A percentile compares a stretch with the other conserved stretches of the same genome.
These are phyloP conservation scores for Chaitophorus viminalis DNA, from an alignment of 2,888 invertebrate species.

Conservation along the genomic window DNA sequence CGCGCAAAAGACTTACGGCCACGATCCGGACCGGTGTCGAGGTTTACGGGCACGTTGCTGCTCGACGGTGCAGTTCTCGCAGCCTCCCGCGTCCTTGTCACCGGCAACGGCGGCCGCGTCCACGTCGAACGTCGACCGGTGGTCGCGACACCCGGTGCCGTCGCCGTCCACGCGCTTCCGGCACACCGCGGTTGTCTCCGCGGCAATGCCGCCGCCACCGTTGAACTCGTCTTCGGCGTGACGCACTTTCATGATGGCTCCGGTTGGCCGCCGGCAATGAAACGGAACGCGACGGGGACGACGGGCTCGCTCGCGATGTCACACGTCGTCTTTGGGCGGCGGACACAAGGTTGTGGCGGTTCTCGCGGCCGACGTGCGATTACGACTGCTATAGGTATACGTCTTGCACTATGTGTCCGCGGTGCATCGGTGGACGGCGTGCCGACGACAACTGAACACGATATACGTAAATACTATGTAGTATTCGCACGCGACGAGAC, in stretches of 20 bases:
- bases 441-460: slow-evolving; percentile 28
- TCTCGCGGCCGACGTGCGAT: no score
- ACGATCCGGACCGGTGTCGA: slow-evolving; percentile 62
- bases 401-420: neutral
- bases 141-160: neutral
- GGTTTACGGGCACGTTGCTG: slow-evolving; percentile 52
- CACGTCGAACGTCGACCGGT: neutral
- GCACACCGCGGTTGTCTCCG: slow-evolving; percentile 35
- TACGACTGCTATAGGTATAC: no score
- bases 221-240: slow-evolving; percentile 42
- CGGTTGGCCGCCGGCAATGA: neutral
- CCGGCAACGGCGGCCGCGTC: neutral
- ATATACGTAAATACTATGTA: neutral
- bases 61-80: slow-evolving; percentile 18
- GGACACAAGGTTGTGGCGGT: no score
- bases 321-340: no score
- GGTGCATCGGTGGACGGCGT: neutral
- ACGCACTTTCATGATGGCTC: slow-evolving; percentile 46
- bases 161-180: neutral
- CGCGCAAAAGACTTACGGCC: slow-evolving; percentile 76
- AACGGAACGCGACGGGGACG: no score
- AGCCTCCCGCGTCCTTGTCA: neutral
- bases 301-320: no score
- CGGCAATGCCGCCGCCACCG: slow-evolving; percentile 52
- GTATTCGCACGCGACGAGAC: neutral